phyloP scores from a whole-genome alignment of 2,113 vertebrate species.

The Lates calcarifer region DNA sequence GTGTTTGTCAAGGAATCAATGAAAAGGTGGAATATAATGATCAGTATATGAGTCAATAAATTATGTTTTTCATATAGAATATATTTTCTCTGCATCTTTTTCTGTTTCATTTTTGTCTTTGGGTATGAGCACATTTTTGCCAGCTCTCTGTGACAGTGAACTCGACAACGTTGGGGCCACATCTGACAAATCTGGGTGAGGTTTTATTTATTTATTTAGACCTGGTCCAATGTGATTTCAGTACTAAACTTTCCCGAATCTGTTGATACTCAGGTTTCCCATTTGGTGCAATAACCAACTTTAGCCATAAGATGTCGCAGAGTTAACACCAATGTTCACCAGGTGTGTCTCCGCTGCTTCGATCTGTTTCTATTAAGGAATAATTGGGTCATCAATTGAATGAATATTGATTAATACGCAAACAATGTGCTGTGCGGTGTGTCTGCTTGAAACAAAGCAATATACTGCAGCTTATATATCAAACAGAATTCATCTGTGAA shows the following conservation, averaged over 20 bases:
- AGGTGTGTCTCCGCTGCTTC: too few relatives aligned
- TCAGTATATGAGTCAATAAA: constrained; percentile 50
- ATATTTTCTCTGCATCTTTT: not conserved
- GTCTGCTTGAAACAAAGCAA: not conserved
- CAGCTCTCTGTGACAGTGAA: too few relatives aligned
- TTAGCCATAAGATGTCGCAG: constrained; percentile 43
- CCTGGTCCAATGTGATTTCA: too few relatives aligned
- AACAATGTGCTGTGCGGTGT: fast-evolving
- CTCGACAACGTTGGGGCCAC: too few relatives aligned
- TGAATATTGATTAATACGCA: not conserved
- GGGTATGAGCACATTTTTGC: too few relatives aligned
- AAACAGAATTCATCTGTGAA: too few relatives aligned
- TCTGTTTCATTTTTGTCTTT: not conserved
- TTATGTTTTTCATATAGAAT: constrained; percentile 25
- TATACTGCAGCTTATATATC: too few relatives aligned
- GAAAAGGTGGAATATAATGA: not conserved
- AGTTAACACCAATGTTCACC: fast-evolving
- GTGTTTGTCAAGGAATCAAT: constrained; percentile 11
- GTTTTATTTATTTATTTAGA: too few relatives aligned
- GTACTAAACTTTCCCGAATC: too few relatives aligned
- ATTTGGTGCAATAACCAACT: not conserved
- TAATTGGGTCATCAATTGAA: not conserved
- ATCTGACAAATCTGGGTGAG: too few relatives aligned
- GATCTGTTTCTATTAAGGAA: not conserved
- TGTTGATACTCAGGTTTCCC: not conserved